Conservation (phyloP, 2,113 vertebrate species). For the Corythornis vintsioides region DNA sequence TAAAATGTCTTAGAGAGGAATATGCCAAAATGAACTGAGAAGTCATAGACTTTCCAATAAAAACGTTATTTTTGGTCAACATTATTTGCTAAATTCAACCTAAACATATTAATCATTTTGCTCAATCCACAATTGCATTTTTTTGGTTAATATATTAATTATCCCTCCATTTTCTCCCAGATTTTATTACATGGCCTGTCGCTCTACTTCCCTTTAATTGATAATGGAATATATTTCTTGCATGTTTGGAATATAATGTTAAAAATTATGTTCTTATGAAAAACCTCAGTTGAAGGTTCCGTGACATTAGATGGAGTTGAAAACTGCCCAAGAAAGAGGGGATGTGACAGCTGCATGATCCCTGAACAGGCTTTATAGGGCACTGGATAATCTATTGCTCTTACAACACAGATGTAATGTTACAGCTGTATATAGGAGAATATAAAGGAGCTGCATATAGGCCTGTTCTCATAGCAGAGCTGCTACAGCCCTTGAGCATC, state of each 20-base stretch:
- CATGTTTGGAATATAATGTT: neutral
- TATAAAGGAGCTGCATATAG: too few species aligned
- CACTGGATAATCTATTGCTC: neutral
- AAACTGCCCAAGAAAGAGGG: neutral
- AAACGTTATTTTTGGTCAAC: constrained; percentile 20
- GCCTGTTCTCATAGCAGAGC: too few species aligned
- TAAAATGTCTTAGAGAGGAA: neutral
- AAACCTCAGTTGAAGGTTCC: neutral
- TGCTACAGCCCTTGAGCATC: too few species aligned
- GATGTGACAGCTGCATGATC: neutral
- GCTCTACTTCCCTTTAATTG: neutral
- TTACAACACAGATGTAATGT: neutral
- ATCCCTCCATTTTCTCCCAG: neutral
- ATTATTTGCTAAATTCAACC: constrained; percentile 8
- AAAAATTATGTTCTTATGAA: neutral
- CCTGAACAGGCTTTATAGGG: neutral
- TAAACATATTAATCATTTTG: neutral
- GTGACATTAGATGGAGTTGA: neutral
- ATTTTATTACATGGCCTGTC: neutral
- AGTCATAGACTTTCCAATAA: neutral
- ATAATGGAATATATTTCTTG: neutral
- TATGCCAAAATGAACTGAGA: neutral
- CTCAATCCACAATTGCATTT: neutral
- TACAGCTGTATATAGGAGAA: neutral
- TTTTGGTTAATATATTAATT: neutral